Percentiles rank a stretch among this genome's conserved stretches.
phyloP scores from a whole-genome alignment of 2,888 invertebrate species.

The Ophion ventricosus region DNA sequence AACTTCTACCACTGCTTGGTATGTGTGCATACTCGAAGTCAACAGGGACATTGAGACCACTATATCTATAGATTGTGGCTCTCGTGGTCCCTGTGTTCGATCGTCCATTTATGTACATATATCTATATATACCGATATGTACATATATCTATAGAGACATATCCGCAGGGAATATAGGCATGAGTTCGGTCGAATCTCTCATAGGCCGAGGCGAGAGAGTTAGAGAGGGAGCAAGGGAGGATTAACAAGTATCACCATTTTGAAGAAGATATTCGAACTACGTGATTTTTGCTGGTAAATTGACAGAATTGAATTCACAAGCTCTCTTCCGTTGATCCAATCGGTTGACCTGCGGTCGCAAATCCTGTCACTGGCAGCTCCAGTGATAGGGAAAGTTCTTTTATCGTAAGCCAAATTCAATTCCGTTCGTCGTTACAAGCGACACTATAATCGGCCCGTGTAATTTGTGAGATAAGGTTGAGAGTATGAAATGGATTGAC shows the following conservation, averaged over 20 bases:
- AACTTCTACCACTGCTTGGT: conserved; percentile 2
- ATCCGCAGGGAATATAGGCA: conserved; percentile 33
- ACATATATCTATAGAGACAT: conserved; percentile 32
- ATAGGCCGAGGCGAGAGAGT: neutral
- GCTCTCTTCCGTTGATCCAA: neutral
- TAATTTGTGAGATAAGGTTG: no score
- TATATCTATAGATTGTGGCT: neutral
- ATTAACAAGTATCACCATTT: neutral
- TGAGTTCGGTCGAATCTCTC: conserved; percentile 21
- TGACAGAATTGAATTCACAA: neutral
- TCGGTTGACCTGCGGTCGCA: no score
- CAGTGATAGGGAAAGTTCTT: no score
- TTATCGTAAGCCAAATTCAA: no score
- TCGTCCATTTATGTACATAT: neutral
- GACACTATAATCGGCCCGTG: no score
- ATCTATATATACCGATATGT: conserved; percentile 26
- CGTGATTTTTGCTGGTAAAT: neutral
- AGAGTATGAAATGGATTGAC: no score
- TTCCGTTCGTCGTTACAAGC: no score
- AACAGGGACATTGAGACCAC: neutral
- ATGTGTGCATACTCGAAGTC: conserved; percentile 19
- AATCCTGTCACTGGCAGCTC: no score
- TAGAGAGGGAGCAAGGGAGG: neutral
- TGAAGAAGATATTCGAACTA: no score
- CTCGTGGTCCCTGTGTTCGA: neutral